Percentiles rank a stretch among this genome's conserved stretches.
phyloP scores from a whole-genome alignment of 2,113 vertebrate species.

The Cranoglanis bouderius region DNA sequence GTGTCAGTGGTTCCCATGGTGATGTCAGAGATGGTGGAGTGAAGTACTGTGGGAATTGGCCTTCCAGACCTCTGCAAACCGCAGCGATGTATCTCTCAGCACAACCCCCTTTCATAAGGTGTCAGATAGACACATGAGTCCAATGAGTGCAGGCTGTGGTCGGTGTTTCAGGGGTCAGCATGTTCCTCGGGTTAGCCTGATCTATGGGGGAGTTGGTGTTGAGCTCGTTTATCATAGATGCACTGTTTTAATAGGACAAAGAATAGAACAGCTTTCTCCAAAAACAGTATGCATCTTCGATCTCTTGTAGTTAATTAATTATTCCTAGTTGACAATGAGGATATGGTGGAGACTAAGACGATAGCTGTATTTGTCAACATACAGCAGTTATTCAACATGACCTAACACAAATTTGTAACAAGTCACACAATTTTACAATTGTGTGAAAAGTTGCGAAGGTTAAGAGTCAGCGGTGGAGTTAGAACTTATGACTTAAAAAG shows the following conservation, averaged over 20 bases:
- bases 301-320: slow-evolving; percentile 10
- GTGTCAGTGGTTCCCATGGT: not conserved
- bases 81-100: slow-evolving; percentile 63
- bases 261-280: not conserved
- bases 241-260: not conserved
- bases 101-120: slow-evolving; percentile 48
- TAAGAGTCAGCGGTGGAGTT: not conserved
- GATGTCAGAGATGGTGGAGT: not conserved
- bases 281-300: not conserved
- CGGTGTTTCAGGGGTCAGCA: not conserved
- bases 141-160: not conserved
- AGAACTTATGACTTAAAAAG: not conserved
- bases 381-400: not conserved
- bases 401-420: not conserved
- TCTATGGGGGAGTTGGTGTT: not conserved
- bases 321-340: slow-evolving; percentile 26
- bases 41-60: slow-evolving; percentile 57
- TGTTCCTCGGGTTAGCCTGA: not conserved
- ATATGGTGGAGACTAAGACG: slow-evolving; percentile 5
- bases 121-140: slow-evolving; percentile 27
- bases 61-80: not conserved
- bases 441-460: not conserved
- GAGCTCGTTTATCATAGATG: not conserved
- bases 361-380: not conserved
- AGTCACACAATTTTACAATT: not conserved